Evolutionary conservation across 2,888 invertebrate species (phyloP).

Genomic region (Colostygia pectinataria): DNA sequence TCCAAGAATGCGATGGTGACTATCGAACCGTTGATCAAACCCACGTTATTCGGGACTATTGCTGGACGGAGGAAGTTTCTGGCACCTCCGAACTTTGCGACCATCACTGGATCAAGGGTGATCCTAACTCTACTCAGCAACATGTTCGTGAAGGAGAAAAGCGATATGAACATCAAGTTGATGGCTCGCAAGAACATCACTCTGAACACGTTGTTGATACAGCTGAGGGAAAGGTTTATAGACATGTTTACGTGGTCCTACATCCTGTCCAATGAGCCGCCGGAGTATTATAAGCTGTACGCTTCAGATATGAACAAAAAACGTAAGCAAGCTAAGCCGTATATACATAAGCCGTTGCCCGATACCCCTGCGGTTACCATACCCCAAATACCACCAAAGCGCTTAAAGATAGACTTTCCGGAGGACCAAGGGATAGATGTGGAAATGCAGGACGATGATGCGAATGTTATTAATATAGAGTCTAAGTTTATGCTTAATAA

Average conservation of each 20-base stretch:
- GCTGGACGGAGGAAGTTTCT: constrained; percentile 2
- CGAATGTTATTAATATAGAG: neutral
- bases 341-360: neutral
- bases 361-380: constrained; percentile 2
- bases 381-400: neutral
- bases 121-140: neutral
- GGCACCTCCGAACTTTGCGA: constrained; percentile 11
- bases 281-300: constrained; percentile 1
- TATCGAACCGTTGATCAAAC: neutral
- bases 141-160: neutral
- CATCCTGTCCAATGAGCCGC: constrained; percentile 6
- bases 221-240: constrained; percentile 9
- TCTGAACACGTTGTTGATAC: neutral
- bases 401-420: neutral
- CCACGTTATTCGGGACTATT: neutral
- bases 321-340: neutral
- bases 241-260: constrained; percentile 17
- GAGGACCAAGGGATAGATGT: neutral
- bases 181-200: neutral
- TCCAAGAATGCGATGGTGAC: neutral
- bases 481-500: neutral
- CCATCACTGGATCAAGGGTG: constrained; percentile 7
- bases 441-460: neutral
- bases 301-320: neutral
- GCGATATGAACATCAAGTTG: neutral